Evolutionary conservation across 2,888 invertebrate genomes (phyloP).

Genomic region (Hydraecia micacea): DNA sequence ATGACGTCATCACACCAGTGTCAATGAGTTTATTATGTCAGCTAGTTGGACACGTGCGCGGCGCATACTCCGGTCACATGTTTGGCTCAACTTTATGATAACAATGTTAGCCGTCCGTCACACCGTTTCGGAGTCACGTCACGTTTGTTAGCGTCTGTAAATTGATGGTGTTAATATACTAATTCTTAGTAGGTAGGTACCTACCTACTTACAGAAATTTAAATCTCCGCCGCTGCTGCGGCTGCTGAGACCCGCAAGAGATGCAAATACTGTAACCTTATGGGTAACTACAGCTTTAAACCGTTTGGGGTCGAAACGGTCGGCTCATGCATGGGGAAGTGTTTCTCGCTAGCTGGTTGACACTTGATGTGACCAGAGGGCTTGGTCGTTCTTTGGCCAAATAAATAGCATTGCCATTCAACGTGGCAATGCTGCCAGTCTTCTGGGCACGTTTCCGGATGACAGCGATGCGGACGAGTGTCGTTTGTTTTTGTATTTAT

Average conservation of each 20-base stretch:
- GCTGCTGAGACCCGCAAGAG: neutral
- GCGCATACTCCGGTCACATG: slow-evolving; percentile 53
- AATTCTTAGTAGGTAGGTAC: neutral
- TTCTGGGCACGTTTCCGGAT: neutral
- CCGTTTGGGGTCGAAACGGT: neutral
- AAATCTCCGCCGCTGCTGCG: neutral
- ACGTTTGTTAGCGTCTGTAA: slow-evolving; percentile 39
- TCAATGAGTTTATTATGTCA: slow-evolving; percentile 63
- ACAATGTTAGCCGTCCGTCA: slow-evolving; percentile 47
- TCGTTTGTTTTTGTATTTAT: too few species aligned
- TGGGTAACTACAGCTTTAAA: neutral
- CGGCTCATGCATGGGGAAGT: too few species aligned
- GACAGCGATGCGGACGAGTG: neutral
- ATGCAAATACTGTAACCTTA: neutral
- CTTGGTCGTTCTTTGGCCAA: neutral
- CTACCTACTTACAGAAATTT: neutral
- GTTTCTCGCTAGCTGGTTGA: too few species aligned
- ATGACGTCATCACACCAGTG: slow-evolving; percentile 48
- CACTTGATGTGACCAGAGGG: neutral
- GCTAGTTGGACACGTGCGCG: slow-evolving; percentile 56
- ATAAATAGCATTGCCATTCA: neutral
- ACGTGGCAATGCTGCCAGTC: neutral
- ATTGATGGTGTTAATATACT: slow-evolving; percentile 10
- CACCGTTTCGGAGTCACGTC: slow-evolving; percentile 38
- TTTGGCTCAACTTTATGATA: slow-evolving; percentile 48